Percentiles rank a stretch among this genome's conserved stretches.
Conservation (phyloP, 1,140 invertebrate genomes). For the Dreissena rostriformis region DNA sequence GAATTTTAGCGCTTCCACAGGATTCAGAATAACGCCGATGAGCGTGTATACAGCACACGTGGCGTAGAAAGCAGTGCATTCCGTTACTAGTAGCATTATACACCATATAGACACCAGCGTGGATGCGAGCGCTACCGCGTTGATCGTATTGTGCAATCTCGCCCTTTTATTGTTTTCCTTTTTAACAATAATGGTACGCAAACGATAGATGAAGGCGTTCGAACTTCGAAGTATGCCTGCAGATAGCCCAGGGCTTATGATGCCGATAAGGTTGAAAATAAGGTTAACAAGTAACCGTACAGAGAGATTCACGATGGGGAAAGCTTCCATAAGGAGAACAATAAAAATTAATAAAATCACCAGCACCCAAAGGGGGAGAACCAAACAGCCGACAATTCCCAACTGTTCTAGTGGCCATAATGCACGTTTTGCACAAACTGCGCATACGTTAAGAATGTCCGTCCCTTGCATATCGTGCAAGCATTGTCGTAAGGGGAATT, state of each 20-base stretch:
- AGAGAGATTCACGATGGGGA: conserved; percentile 29
- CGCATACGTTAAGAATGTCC: conserved; percentile 12
- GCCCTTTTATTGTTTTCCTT: neutral
- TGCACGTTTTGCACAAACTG: conserved; percentile 2
- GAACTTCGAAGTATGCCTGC: neutral
- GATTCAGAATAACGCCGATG: conserved; percentile 34
- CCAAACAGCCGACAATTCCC: conserved; percentile 24
- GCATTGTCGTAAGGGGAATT: conserved; percentile 23
- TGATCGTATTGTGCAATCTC: neutral
- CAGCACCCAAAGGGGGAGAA: conserved; percentile 21
- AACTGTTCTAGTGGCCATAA: conserved; percentile 18
- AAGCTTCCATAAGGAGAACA: neutral
- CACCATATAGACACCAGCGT: conserved; percentile 25
- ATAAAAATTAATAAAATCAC: neutral
- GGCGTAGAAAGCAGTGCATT: conserved; percentile 37
- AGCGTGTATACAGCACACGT: conserved; percentile 14
- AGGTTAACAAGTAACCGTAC: conserved; percentile 13
- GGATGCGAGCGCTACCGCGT: conserved; percentile 11
- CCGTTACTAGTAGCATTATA: conserved; percentile 4
- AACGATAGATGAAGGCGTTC: neutral
- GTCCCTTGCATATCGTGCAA: conserved; percentile 24
- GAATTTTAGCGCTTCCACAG: conserved; percentile 32
- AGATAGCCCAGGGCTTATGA: neutral
- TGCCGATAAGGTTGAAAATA: neutral
- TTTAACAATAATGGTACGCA: neutral